A percentile compares a stretch with the other conserved stretches of the same genome.
These are phyloP conservation scores for Tinea pellionella DNA, from an alignment of 2,888 invertebrate species.

Conservation along the genomic window DNA sequence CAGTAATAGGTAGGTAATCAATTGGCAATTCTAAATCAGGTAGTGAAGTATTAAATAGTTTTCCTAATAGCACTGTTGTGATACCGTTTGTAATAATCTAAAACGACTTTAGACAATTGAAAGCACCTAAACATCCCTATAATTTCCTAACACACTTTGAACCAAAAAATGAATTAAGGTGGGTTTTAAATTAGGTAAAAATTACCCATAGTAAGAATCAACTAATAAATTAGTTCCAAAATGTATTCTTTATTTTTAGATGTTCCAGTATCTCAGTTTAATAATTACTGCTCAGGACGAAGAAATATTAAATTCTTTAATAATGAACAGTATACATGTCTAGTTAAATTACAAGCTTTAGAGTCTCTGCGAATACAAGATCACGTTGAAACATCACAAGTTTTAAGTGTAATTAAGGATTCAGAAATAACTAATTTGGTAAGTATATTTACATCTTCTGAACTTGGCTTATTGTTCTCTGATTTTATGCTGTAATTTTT, in stretches of 20 bases:
- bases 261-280: conserved; percentile 36
- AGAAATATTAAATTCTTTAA: conserved; percentile 39
- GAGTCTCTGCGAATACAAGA: conserved; percentile 47
- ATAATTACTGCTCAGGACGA: conserved; percentile 43
- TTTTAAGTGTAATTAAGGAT: conserved; percentile 33
- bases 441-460: conserved; percentile 16
- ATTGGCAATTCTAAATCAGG: no score
- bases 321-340: conserved; percentile 37
- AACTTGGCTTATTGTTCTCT: background rate
- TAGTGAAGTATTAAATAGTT: no score
- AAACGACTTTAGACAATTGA: no score
- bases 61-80: no score
- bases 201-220: no score
- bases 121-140: no score
- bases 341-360: conserved; percentile 41
- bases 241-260: conserved; percentile 30
- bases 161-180: no score
- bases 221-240: no score
- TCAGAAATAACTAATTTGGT: conserved; percentile 30
- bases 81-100: no score
- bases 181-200: no score
- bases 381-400: conserved; percentile 29
- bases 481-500: no score
- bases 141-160: no score
- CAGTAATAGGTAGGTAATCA: conserved; percentile 35